Percentiles rank a stretch among this genome's conserved stretches.
phyloP scores from a whole-genome alignment of 1,140 invertebrate species.

The Dinoponera quadriceps region DNA sequence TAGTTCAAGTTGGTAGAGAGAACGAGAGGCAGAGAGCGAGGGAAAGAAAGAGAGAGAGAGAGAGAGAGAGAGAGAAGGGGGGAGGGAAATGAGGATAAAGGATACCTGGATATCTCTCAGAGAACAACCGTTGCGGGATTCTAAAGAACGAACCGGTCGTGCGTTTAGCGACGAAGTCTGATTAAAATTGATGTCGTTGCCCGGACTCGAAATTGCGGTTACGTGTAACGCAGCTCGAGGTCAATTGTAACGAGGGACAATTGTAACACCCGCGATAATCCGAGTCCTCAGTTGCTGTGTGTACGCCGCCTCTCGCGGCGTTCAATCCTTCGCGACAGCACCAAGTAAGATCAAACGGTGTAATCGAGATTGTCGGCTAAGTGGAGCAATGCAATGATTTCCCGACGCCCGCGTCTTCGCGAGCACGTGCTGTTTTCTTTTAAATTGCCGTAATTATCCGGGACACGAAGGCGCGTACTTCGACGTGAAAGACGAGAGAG shows the following conservation, averaged over 20 bases:
- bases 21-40: background rate
- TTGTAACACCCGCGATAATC: conserved; percentile 47
- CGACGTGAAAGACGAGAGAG: background rate
- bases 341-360: conserved; percentile 27
- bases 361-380: conserved; percentile 47
- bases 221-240: background rate
- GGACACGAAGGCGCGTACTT: conserved; percentile 8
- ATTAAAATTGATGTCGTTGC: conserved; percentile 66
- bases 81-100: conserved; percentile 5
- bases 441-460: conserved; percentile 4
- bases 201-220: conserved; percentile 39
- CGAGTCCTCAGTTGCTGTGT: background rate
- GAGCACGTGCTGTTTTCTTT: background rate
- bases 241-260: conserved; percentile 52
- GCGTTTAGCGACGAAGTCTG: conserved; percentile 67
- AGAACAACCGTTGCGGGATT: conserved; percentile 56
- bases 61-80: background rate
- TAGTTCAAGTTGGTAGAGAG: conserved; percentile 27
- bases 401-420: background rate
- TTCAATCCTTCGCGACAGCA: conserved; percentile 40
- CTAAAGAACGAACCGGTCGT: conserved; percentile 62
- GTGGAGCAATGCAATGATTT: conserved; percentile 15
- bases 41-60: background rate
- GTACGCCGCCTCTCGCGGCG: background rate
- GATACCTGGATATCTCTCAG: conserved; percentile 24